Evolutionary conservation across 2,888 invertebrate species (phyloP).

Genomic region (Urechis unicinctus): DNA sequence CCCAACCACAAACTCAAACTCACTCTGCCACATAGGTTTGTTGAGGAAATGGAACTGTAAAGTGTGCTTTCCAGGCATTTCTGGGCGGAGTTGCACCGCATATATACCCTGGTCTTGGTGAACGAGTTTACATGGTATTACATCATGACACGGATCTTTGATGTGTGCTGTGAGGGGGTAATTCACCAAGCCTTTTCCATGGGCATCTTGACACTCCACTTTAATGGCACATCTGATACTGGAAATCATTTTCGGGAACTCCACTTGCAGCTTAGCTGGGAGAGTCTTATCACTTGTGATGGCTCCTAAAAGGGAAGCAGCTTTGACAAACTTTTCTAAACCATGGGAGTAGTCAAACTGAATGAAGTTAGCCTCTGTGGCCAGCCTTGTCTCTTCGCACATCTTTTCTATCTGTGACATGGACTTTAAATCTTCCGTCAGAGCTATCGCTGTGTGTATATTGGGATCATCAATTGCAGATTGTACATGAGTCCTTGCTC

Average conservation of each 20-base stretch:
- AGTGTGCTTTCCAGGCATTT: slow-evolving; percentile 1
- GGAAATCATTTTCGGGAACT: not conserved
- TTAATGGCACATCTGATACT: not conserved
- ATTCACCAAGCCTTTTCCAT: not conserved
- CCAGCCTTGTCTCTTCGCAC: not conserved
- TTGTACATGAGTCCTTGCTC: not conserved
- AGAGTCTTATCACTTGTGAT: not conserved
- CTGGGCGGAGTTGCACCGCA: not conserved
- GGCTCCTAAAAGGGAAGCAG: not conserved
- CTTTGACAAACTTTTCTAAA: not conserved
- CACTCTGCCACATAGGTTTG: not conserved
- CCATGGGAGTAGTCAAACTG: slow-evolving; percentile 1
- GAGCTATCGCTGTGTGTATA: too few species aligned
- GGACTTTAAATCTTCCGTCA: not conserved
- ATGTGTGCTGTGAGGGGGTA: slow-evolving; percentile 4
- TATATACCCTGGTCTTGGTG: slow-evolving; percentile 1
- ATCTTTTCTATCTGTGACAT: not conserved
- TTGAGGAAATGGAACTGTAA: slow-evolving; percentile 1
- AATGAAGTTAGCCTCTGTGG: not conserved
- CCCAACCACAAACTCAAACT: slow-evolving; percentile 4
- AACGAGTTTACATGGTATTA: not conserved
- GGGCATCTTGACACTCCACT: not conserved
- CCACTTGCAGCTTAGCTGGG: not conserved
- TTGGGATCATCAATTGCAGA: too few species aligned
- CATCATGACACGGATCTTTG: not conserved